phyloP scores from a whole-genome alignment of 2,113 vertebrate species.

The Barnardius zonarius region DNA sequence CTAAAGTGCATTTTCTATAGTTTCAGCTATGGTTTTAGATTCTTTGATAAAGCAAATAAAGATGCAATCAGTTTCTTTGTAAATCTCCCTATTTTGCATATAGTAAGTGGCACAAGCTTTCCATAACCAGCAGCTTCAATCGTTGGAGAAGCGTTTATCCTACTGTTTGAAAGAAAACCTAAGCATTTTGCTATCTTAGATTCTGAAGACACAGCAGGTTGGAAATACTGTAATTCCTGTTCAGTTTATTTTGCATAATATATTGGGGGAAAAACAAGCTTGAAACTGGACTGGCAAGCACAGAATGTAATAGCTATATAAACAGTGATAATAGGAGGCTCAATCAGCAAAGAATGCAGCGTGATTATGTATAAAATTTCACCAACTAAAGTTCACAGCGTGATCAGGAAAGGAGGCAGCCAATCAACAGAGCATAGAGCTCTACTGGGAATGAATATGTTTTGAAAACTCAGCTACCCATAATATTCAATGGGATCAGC shows the following conservation, averaged over 20 bases:
- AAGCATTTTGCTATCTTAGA: slow-evolving; percentile 65
- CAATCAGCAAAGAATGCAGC: slow-evolving; percentile 71
- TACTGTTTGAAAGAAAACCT: slow-evolving; percentile 61
- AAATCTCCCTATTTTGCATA: slow-evolving; percentile 69
- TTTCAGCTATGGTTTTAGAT: slow-evolving; percentile 66
- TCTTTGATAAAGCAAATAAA: slow-evolving; percentile 73
- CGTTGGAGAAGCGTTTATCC: slow-evolving; percentile 63
- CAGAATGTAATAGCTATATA: slow-evolving; percentile 42
- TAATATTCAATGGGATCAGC: slow-evolving; percentile 37
- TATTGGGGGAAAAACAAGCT: slow-evolving; percentile 60
- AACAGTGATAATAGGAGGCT: slow-evolving; percentile 45
- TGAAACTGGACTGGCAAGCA: slow-evolving; percentile 58
- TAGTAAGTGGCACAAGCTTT: slow-evolving; percentile 61
- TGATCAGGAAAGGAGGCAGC: slow-evolving; percentile 58
- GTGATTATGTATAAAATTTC: slow-evolving; percentile 71
- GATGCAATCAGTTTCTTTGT: slow-evolving; percentile 77
- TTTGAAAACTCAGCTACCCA: slow-evolving; percentile 63
- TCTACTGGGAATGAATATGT: slow-evolving; percentile 50
- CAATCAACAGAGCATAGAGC: slow-evolving; percentile 18
- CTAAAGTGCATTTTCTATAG: slow-evolving; percentile 59
- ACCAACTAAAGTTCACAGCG: slow-evolving; percentile 66
- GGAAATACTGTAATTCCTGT: slow-evolving; percentile 70
- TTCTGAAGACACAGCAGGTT: slow-evolving; percentile 72
- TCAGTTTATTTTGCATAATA: slow-evolving; percentile 73
- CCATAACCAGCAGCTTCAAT: slow-evolving; percentile 53